Base-by-base conservation (phyloP, 2,113 vertebrate genomes). In the Sarotherodon lohbergeri region DNA sequence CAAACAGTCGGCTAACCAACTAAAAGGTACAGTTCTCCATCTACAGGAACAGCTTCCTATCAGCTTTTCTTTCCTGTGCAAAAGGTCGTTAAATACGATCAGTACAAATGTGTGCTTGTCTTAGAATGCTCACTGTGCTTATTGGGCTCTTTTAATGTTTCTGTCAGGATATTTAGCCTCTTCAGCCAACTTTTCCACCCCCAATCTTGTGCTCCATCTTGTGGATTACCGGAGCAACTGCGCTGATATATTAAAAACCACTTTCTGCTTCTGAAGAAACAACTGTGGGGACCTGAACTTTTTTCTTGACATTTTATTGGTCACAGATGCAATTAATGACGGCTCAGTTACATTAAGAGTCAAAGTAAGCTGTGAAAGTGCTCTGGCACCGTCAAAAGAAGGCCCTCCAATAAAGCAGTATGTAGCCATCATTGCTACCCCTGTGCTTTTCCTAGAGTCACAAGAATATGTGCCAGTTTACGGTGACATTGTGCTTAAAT, bases 51-150 rank as follows among this genome's bases (percentile, higher is more conserved):
- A 80, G 13, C 29, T 81, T 71, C 84, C 24, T 88, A 9, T 24
- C 11, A 50, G 43, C 9, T 50, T 55, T 14, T 9, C 34, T 84
- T 48, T 27, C 19, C 34, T 84, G 52, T 81, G 29, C 11, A 73
- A 22, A 80, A 68, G 55, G 27, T 39, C 68, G 34, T 85, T 84
- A 46, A 81, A 59, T 63, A 57, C 19, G 4, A 80, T 50, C 66
- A 50, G 34, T 52, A 66, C 5, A 79, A 88, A 54, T 36, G 19
- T 93, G 91, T 89, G 91, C 90, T 93, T 81, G 32, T 71, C 63
- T 83, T 82, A 73, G 7, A 85, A 83, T 10, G 36, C 24, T 83
- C 54, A 34, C 81, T 87, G 85, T 86, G 83, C 80, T 89, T 66
- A 4, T 48, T 10, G 4, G 9, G 36, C 55, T 82, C 9, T 22